A percentile compares a stretch with the other conserved stretches of the same genome.
Evolutionary conservation across 2,113 vertebrate genomes (phyloP).

Genomic region (Rhinichthys klamathensis): DNA sequence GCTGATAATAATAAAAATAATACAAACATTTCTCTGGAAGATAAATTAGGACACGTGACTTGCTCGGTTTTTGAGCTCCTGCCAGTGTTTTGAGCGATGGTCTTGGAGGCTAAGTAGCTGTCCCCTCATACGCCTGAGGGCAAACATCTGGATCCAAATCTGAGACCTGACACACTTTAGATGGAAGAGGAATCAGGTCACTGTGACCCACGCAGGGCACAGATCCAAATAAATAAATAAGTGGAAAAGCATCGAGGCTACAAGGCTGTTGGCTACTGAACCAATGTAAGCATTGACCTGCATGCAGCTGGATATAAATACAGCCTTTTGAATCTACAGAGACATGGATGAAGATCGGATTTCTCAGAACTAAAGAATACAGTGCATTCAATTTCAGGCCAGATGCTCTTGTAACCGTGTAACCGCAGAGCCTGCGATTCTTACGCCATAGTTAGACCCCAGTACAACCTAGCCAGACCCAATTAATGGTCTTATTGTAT

Average conservation of each 20-base stretch:
- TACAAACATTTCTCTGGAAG: not conserved
- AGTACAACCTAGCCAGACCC: slow-evolving; percentile 25
- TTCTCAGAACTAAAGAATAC: slow-evolving; percentile 40
- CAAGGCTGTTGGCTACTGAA: not conserved
- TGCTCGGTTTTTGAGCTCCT: not conserved
- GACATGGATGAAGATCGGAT: slow-evolving; percentile 38
- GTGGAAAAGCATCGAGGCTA: not conserved
- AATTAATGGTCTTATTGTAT: slow-evolving; percentile 61
- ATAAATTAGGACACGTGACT: not conserved
- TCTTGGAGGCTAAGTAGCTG: slow-evolving; percentile 22
- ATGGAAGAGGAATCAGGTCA: slow-evolving; percentile 29
- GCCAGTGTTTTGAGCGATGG: slow-evolving; percentile 3
- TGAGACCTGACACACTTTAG: slow-evolving; percentile 39
- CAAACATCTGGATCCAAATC: slow-evolving; percentile 47
- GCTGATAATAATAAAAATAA: not conserved
- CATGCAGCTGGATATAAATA: slow-evolving; percentile 11
- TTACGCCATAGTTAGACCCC: slow-evolving; percentile 14
- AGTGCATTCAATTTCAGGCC: slow-evolving; percentile 50
- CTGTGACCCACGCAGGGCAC: slow-evolving; percentile 21
- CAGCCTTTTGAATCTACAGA: not conserved
- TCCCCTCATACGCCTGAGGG: slow-evolving; percentile 32
- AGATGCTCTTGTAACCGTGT: slow-evolving; percentile 34
- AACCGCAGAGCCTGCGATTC: not conserved
- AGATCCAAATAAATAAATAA: slow-evolving; percentile 21
- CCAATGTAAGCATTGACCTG: not conserved